Evolutionary conservation across 2,888 invertebrate genomes (phyloP), one percentile per base, ranked within the genome.

Genomic region (Cremastobaeus sp.): DNA sequence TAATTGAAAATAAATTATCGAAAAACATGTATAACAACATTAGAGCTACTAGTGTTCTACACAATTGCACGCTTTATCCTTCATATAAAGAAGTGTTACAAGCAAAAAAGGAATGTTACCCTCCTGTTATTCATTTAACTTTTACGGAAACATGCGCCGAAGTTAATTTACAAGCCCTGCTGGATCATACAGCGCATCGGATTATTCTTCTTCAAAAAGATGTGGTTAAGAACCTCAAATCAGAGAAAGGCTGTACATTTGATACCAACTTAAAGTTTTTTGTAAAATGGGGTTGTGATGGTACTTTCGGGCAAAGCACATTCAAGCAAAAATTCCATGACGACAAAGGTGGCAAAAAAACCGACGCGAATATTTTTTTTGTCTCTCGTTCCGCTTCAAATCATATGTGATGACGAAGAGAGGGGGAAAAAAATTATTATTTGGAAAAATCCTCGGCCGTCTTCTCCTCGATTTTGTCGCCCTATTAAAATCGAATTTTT

Each of bases 301-400:
- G 47, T n/a, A 30, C 25, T 17, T 47, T 30, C 15, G 47, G 30
- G 8, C 30, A 47, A n/a, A 47, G 30, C 4, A 30, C 39, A 17
- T 47, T 47, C 20, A 45, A 45, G 17, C 45, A 45, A 55, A 55
- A 65, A 55, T 54, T 65, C 14, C 25, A 69, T 15, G 28, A 50
- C 28, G 50, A 69, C 37, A 45, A 9, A 17, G 52, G 45, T 15
- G 14, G 17, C 14, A 18, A 30, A 18, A 64, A 64, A 62, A 71
- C 12, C 28, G 57, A 71, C 9, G 17, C 55, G 1, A 71, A 14
- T 35, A 64, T 71, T 25, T 57, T 48, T 41, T 62, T 70, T 69
- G 50, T 76, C 76, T 3, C 15, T 79, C 37, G 76, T 77, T 11
- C 77, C 74, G 3, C 50, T 78, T 43, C 74, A 75, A 47, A 4